Evolutionary conservation across 2,888 invertebrate genomes (phyloP), one percentile per base, ranked within the genome.

Genomic region (Chrysina gloriosa): DNA sequence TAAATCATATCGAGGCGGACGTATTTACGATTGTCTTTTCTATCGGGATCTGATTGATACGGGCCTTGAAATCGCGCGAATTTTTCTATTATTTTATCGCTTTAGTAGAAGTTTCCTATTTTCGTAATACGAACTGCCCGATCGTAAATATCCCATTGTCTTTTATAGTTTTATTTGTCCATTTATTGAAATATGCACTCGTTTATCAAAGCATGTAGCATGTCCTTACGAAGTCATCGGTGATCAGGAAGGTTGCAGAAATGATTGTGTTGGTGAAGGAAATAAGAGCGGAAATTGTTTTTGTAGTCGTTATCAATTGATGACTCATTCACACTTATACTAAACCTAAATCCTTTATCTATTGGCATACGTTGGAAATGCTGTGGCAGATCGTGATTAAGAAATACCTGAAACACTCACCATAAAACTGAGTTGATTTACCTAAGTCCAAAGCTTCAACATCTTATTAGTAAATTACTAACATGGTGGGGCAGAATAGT

Each of bases 1-100:
- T 75, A 75, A 77, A 77, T 74, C 73, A 74, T n/a, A n/a, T 69
- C 58, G 31, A 42, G 23, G 56, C 63, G 61, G 74, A 74, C 72
- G 67, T 73, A 73, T 75, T 73, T 75, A 74, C 72, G 74, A 69
- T 69, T 64, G 69, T 73, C 70, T 31, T n/a, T n/a, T 16, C 68
- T 31, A 34, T 68, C 54, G 42, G 31, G 23, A 52, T 29, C 52
- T 68, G 68, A 68, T 68, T 68, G 68, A 68, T 68, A 21, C 14
- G 31, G 19, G 63, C 34, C 27, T 63, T 68, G 63, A 63, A 52
- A 68, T 54, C 52, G 68, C 42, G 63, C 63, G 52, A 58, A 68
- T 68, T 63, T 61, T 34, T 47, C 56, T 63, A 63, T 63, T 63
- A 68, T 42, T 68, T 68, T 68, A 68, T 68, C 52, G 39, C 54